A percentile compares a stretch with the other conserved stretches of the same genome.
Evolutionary conservation across 2,113 vertebrate genomes (phyloP).

Genomic region (Himantopus leucocephalus): DNA sequence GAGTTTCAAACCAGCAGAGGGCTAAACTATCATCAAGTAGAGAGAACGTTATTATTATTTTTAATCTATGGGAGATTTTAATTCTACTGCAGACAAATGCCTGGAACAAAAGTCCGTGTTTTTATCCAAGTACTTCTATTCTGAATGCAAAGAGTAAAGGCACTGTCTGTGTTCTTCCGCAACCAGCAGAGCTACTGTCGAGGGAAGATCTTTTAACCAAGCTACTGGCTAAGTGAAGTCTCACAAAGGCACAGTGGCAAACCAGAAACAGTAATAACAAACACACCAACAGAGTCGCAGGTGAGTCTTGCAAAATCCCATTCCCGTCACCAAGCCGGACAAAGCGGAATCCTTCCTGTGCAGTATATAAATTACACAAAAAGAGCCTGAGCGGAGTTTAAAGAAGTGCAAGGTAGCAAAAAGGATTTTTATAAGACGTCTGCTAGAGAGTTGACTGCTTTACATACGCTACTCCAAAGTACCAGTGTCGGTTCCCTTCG

Average conservation of each 20-base stretch:
- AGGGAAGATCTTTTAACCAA: background rate
- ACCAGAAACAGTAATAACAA: background rate
- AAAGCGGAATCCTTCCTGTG: background rate
- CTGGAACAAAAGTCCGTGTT: background rate
- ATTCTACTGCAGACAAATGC: background rate
- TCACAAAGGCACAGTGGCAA: background rate
- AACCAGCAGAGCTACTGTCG: background rate
- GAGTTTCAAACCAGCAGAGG: background rate
- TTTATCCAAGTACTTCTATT: background rate
- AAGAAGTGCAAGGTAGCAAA: background rate
- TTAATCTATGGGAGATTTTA: background rate
- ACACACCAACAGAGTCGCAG: background rate
- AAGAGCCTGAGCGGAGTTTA: background rate
- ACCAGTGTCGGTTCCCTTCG: fast-evolving
- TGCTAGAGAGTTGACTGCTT: background rate
- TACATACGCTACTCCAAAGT: fast-evolving
- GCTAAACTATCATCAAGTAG: background rate
- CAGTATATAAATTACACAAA: background rate
- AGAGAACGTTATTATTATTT: background rate
- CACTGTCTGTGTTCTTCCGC: background rate
- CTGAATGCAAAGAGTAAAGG: background rate
- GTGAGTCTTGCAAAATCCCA: background rate
- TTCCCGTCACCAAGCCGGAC: background rate
- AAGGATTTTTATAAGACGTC: fast-evolving
- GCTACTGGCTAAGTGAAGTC: background rate